Base-by-base conservation (phyloP, 1,140 invertebrate species). In the Andricus grossulariae region DNA sequence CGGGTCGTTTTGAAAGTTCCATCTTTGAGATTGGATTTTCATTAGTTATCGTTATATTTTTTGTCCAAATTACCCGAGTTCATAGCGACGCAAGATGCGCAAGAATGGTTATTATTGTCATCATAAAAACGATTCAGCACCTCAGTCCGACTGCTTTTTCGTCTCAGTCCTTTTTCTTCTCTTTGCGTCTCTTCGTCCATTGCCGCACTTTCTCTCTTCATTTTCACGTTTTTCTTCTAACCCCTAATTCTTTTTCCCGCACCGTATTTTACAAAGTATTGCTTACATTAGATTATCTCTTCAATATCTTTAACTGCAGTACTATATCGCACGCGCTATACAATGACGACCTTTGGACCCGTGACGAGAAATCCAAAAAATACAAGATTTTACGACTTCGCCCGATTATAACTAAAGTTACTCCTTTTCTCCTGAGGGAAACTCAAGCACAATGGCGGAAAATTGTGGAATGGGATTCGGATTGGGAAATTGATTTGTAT, bases 101-200 rank as follows among this genome's bases (percentile, higher is more conserved):
- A 86, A 80, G 81, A 89, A 87, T 84, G 84, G 84, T 89, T 85
- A 86, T 89, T 91, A 91, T 91, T 90, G 90, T 91, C 89, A 89
- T 86, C 82, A 87, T 87, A 83, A 86, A 87, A 89, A 84, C 85
- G 83, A 88, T 84, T 86, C 86, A 86, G 82, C 83, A 87, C 85
- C 84, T 86, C 81, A 78, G 75, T 73, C 78, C 72, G 55, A 72
- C 57, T 51, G 71, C 71, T 52, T 49, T 72, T 73, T 52, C 71
- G 21, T 60, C 21, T 73, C 54, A 55, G 21, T 57, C 25, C 77
- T 78, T 76, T 49, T 79, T 74, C 60, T 57, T 77, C 54, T 76
- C 19, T 18, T 60, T 70, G 54, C 74, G 73, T 74, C 76, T 74
- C 73, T 79, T 77, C 76, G 79, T 82, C 71, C 72, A 77, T 71